These are phyloP conservation scores for Dioctria rufipes DNA, from an alignment of 2,888 invertebrate species.

Conservation along the genomic window DNA sequence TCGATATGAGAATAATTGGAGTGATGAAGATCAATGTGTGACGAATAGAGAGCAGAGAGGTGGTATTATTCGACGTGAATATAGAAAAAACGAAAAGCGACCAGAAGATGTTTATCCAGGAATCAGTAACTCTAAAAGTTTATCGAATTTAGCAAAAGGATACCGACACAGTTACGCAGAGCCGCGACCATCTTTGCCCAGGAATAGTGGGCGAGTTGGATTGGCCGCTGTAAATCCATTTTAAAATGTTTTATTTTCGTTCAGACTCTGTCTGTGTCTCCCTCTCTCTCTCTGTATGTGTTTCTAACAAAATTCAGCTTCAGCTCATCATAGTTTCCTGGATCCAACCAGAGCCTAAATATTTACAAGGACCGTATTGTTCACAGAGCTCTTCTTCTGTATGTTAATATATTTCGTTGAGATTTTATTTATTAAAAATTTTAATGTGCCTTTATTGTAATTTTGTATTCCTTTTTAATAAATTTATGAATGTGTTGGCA, in stretches of 20 bases:
- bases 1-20: slow-evolving; percentile 67
- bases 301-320: slow-evolving; percentile 7
- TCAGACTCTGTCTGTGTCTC: too few relatives aligned
- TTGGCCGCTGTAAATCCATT: slow-evolving; percentile 71
- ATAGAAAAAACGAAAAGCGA: slow-evolving; percentile 48
- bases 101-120: slow-evolving; percentile 52
- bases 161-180: slow-evolving; percentile 71
- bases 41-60: not conserved
- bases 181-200: slow-evolving; percentile 55
- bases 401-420: slow-evolving; percentile 13
- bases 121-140: slow-evolving; percentile 65
- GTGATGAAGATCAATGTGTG: slow-evolving; percentile 66
- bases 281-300: too few relatives aligned
- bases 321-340: too few relatives aligned
- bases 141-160: slow-evolving; percentile 69
- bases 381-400: too few relatives aligned
- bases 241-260: slow-evolving; percentile 56
- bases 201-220: slow-evolving; percentile 68
- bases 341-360: too few relatives aligned
- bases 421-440: slow-evolving; percentile 37
- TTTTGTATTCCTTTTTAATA: slow-evolving; percentile 40
- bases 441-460: slow-evolving; percentile 47
- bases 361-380: too few relatives aligned
- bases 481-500: slow-evolving; percentile 33
- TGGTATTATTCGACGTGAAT: slow-evolving; percentile 15